These are phyloP conservation scores for Apaloderma vittatum DNA, from an alignment of 2,113 vertebrate species.

Conservation along the genomic window DNA sequence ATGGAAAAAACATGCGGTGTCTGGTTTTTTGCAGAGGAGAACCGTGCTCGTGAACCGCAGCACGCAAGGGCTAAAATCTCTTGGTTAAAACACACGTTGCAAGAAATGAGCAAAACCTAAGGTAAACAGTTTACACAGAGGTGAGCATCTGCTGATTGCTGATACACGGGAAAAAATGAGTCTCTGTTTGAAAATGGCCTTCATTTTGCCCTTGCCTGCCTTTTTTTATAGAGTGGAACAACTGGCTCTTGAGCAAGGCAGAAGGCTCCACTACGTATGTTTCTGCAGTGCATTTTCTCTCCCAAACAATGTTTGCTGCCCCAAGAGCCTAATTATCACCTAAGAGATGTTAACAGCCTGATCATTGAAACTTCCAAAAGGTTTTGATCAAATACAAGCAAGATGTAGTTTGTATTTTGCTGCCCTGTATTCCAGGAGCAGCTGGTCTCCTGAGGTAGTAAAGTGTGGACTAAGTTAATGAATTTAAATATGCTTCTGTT, in stretches of 20 bases:
- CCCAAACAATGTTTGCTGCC: slow-evolving; percentile 59
- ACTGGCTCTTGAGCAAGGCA: not conserved
- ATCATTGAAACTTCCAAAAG: slow-evolving; percentile 62
- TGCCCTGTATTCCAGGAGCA: slow-evolving; percentile 55
- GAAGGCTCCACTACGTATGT: not conserved
- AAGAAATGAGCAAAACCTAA: slow-evolving; percentile 14
- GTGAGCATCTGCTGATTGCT: slow-evolving; percentile 36
- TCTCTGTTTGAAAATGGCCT: not conserved
- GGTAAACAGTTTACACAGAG: slow-evolving; percentile 26
- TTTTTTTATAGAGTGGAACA: not conserved
- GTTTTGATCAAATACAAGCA: slow-evolving; percentile 70
- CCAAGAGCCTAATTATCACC: slow-evolving; percentile 74
- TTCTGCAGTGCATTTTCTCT: slow-evolving; percentile 42
- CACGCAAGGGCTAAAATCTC: not conserved
- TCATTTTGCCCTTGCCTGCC: not conserved
- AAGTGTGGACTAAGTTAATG: slow-evolving; percentile 68
- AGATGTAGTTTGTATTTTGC: slow-evolving; percentile 71
- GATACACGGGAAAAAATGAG: not conserved
- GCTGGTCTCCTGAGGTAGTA: slow-evolving; percentile 65
- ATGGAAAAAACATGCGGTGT: not conserved
- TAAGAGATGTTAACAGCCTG: slow-evolving; percentile 73
- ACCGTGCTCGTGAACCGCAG: accelerated
- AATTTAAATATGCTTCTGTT: slow-evolving; percentile 72
- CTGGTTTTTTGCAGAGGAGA: not conserved
- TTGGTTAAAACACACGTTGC: not conserved